A percentile compares a stretch with the other conserved stretches of the same genome.
These are phyloP conservation scores for Fragum sueziense DNA, from an alignment of 2,888 invertebrate genomes.

Conservation along the genomic window DNA sequence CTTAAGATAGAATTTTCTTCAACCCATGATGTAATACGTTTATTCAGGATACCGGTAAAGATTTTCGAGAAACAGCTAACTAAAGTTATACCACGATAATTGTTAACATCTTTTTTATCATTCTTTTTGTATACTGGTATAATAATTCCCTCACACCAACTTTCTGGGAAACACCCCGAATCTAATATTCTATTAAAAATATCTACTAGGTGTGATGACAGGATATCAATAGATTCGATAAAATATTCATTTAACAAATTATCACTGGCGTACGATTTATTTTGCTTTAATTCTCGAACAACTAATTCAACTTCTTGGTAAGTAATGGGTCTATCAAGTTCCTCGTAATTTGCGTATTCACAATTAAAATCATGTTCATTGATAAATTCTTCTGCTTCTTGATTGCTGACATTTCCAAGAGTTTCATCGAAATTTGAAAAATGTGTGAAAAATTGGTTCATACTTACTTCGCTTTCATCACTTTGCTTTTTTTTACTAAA, in stretches of 20 bases:
- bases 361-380: not conserved
- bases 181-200: constrained; percentile 30
- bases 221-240: constrained; percentile 20
- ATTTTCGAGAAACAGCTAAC: constrained; percentile 5
- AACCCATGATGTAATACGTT: not conserved
- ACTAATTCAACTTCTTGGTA: not conserved
- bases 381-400: constrained; percentile 4
- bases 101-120: not conserved
- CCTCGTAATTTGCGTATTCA: not conserved
- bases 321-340: not conserved
- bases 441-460: constrained; percentile 10
- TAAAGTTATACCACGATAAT: constrained; percentile 38
- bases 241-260: constrained; percentile 20
- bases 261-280: constrained; percentile 16
- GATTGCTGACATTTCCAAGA: not conserved
- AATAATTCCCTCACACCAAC: constrained; percentile 26
- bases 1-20: constrained; percentile 4
- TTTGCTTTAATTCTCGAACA: not conserved
- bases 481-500: not conserved
- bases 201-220: not conserved
- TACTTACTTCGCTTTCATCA: not conserved
- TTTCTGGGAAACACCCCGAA: constrained; percentile 27
- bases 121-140: constrained; percentile 39
- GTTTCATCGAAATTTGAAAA: not conserved
- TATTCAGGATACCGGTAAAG: not conserved